Evolutionary conservation across 2,113 vertebrate species (phyloP).

Genomic region (Butastur rufipennis): DNA sequence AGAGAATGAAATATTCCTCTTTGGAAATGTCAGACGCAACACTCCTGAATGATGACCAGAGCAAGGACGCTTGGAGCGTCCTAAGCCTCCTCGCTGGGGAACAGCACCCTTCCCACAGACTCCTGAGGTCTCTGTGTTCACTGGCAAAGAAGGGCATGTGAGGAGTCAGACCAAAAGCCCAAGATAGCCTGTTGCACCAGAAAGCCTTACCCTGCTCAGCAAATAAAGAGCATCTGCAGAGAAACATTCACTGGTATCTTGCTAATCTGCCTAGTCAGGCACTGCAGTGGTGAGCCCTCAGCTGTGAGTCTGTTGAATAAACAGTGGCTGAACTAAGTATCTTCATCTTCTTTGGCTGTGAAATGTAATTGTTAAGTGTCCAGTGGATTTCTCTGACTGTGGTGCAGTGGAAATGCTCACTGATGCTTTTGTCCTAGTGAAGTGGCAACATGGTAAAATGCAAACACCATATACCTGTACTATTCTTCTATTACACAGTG

Average conservation of each 20-base stretch:
- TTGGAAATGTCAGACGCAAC: neutral
- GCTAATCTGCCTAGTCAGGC: neutral
- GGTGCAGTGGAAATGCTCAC: neutral
- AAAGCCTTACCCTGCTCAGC: neutral
- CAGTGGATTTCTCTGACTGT: neutral
- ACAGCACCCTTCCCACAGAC: neutral
- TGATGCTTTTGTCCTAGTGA: neutral
- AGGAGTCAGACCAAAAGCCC: rapidly evolving
- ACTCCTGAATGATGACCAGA: neutral
- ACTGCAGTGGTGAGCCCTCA: neutral
- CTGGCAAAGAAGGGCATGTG: neutral
- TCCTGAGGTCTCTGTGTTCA: rapidly evolving
- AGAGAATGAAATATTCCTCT: neutral
- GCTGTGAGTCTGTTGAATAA: neutral
- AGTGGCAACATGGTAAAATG: neutral
- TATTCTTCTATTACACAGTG: neutral
- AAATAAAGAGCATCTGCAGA: neutral
- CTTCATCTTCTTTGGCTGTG: neutral
- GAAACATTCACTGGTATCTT: neutral
- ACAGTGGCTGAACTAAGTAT: neutral
- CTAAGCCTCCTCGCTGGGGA: neutral
- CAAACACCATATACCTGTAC: neutral
- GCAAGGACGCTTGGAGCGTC: neutral
- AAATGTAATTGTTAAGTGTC: neutral
- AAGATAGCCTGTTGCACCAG: rapidly evolving